Evolutionary conservation across 2,113 vertebrate genomes (phyloP).

Genomic region (Osmerus mordax): DNA sequence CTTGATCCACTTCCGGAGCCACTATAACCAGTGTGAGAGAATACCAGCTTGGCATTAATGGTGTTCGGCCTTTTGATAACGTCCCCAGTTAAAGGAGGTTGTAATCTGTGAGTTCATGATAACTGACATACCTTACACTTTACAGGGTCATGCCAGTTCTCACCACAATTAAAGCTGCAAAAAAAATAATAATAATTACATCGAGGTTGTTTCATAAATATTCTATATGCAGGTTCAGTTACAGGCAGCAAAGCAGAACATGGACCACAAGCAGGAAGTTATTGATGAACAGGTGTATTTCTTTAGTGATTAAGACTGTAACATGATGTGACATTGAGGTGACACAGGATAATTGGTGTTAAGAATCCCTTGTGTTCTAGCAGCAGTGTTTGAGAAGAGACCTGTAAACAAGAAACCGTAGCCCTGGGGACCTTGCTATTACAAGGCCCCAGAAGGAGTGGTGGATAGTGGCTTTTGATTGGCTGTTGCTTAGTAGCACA

Average conservation of each 20-base stretch:
- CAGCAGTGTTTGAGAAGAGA: constrained; percentile 14
- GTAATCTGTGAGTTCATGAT: background rate
- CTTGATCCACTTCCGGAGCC: constrained; percentile 99
- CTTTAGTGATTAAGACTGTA: background rate
- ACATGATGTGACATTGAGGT: background rate
- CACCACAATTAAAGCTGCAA: constrained; percentile 95
- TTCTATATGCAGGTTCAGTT: too few species aligned
- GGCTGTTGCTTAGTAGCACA: constrained; percentile 7
- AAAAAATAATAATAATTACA: constrained; percentile 3
- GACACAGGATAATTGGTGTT: constrained; percentile 16
- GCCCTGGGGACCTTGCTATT: background rate
- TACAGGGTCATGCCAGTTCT: constrained; percentile 99
- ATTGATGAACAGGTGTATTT: background rate
- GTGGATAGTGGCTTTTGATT: constrained; percentile 9
- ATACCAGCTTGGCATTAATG: constrained; percentile 2
- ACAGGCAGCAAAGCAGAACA: background rate
- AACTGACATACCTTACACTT: constrained; percentile 92
- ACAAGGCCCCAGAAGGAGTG: background rate
- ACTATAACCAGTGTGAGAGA: constrained; percentile 68
- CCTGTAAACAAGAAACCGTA: constrained; percentile 20
- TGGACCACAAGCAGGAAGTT: background rate
- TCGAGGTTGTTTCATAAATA: background rate
- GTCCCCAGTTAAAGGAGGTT: background rate
- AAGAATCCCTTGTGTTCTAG: constrained; percentile 9
- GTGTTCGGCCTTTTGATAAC: background rate